phyloP scores from a whole-genome alignment of 2,888 invertebrate species.

The Catocala sponsa region DNA sequence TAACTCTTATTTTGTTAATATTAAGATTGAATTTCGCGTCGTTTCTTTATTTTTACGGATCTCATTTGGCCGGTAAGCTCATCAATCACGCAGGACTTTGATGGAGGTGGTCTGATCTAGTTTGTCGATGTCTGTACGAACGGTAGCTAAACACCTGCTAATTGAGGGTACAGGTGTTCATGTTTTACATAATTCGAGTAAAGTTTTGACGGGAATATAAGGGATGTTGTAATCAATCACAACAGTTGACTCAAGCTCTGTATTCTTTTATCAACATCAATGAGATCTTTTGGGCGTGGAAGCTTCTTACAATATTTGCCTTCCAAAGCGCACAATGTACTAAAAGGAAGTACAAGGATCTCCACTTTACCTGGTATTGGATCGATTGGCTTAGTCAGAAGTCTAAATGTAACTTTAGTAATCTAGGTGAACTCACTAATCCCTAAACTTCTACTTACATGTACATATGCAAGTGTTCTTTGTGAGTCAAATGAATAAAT shows the following conservation, averaged over 20 bases:
- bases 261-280: no score
- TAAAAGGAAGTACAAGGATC: no score
- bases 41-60: conserved; percentile 22
- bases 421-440: no score
- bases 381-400: no score
- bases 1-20: conserved; percentile 12
- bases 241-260: neutral
- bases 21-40: conserved; percentile 43
- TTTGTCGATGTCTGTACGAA: conserved; percentile 72
- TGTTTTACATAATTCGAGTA: conserved; percentile 6
- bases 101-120: conserved; percentile 80
- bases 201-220: neutral
- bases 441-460: no score
- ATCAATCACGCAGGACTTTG: conserved; percentile 80
- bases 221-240: neutral
- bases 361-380: no score
- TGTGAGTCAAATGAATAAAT: no score
- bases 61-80: conserved; percentile 70
- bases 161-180: conserved; percentile 68
- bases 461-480: no score
- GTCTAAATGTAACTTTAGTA: no score
- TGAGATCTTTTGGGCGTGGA: no score
- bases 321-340: no score
- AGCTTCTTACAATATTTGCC: no score
- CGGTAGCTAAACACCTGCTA: conserved; percentile 68